Conservation (phyloP, 2,113 vertebrate species). For the Osmerus eperlanus region DNA sequence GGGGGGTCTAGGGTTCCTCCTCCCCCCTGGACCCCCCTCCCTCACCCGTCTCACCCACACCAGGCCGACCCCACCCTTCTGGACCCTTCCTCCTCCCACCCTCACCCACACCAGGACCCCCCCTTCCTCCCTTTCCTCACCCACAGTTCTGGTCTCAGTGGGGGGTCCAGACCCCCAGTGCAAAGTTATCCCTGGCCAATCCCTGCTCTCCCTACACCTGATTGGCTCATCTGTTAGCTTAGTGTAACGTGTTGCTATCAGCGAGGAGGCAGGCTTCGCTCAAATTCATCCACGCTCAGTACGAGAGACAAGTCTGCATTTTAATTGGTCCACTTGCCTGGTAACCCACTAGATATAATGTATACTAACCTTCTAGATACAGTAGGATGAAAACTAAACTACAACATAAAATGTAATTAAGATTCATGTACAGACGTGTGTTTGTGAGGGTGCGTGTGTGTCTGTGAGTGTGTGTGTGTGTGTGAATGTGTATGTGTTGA, state of each 20-base stretch:
- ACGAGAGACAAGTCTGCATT: too few relatives aligned
- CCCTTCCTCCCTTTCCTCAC: neutral
- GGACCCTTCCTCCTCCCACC: neutral
- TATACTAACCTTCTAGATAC: too few relatives aligned
- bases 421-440: neutral
- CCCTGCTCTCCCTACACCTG: neutral
- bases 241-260: too few relatives aligned
- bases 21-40: neutral
- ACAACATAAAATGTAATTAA: too few relatives aligned
- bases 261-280: too few relatives aligned
- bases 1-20: too few relatives aligned
- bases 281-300: too few relatives aligned
- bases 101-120: neutral
- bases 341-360: too few relatives aligned
- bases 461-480: neutral
- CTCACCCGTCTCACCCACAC: neutral
- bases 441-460: neutral
- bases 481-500: neutral
- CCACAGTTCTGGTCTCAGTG: neutral
- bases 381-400: too few relatives aligned
- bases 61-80: neutral
- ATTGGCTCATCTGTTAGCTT: neutral
- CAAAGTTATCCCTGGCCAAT: slow-evolving; percentile 23
- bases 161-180: neutral
- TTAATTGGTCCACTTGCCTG: too few relatives aligned